Evolutionary conservation across 2,113 vertebrate species (phyloP).

Genomic region (Laticauda laticaudata): DNA sequence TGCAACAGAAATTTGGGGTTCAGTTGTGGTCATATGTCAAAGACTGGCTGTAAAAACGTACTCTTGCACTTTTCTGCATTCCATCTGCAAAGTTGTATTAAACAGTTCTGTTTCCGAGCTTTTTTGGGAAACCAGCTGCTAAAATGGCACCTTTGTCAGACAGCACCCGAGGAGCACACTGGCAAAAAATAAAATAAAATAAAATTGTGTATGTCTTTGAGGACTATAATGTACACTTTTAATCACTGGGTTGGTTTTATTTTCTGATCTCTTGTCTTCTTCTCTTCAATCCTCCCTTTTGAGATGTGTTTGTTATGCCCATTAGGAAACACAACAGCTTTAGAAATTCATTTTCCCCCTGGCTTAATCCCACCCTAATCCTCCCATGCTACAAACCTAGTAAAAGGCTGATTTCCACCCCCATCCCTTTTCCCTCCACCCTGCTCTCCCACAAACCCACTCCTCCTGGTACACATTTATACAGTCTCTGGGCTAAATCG

Average conservation of each 20-base stretch:
- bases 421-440: neutral
- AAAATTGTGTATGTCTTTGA: neutral
- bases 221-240: neutral
- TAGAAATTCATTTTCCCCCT: constrained; percentile 62
- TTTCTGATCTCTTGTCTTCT: constrained; percentile 1
- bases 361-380: constrained; percentile 65
- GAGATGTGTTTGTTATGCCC: neutral
- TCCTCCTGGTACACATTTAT: constrained; percentile 53
- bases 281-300: neutral
- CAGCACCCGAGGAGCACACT: neutral
- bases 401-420: constrained; percentile 40
- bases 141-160: neutral
- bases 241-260: constrained; percentile 14
- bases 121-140: neutral
- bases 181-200: neutral
- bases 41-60: neutral
- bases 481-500: constrained; percentile 57
- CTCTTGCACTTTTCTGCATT: neutral
- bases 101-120: neutral
- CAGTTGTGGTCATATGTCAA: too few relatives aligned
- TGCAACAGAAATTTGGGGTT: too few relatives aligned
- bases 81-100: neutral
- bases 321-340: constrained; percentile 49
- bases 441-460: neutral
- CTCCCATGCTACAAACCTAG: constrained; percentile 54